These are phyloP conservation scores for Hirtodrosophila duncani DNA, from an alignment of 2,888 invertebrate species.

Conservation along the genomic window DNA sequence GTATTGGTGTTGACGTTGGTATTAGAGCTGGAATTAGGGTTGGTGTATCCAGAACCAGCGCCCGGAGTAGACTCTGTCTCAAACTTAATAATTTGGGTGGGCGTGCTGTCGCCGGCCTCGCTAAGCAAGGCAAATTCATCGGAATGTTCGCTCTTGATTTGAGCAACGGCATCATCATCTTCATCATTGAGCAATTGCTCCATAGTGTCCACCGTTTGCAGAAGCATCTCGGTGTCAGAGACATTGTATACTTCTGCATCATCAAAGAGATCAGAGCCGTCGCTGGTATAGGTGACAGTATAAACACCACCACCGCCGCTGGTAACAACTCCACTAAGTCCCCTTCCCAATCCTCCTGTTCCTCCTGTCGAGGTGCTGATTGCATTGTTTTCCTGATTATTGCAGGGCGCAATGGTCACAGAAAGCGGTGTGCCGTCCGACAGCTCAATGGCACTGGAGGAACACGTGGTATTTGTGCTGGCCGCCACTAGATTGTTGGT, in stretches of 20 bases:
- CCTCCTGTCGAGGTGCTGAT: slow-evolving; percentile 76
- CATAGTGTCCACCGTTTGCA: slow-evolving; percentile 83
- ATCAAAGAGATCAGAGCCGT: slow-evolving; percentile 81
- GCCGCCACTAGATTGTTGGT: slow-evolving; percentile 17
- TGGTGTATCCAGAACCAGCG: no score
- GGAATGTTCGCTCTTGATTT: slow-evolving; percentile 69
- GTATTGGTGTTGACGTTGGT: slow-evolving; percentile 65
- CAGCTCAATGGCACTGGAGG: slow-evolving; percentile 57
- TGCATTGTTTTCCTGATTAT: slow-evolving; percentile 58
- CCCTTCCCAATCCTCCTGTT: slow-evolving; percentile 2
- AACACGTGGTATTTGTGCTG: slow-evolving; percentile 36
- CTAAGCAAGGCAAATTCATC: slow-evolving; percentile 58
- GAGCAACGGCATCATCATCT: slow-evolving; percentile 75
- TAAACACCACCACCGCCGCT: slow-evolving; percentile 81
- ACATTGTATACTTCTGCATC: slow-evolving; percentile 89
- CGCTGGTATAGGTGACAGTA: slow-evolving; percentile 81
- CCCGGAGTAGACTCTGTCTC: slow-evolving; percentile 48
- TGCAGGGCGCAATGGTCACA: slow-evolving; percentile 76
- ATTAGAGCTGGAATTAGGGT: slow-evolving; percentile 20
- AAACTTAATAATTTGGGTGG: slow-evolving; percentile 53
- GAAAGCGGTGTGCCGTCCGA: slow-evolving; percentile 76
- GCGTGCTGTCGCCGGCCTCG: slow-evolving; percentile 33
- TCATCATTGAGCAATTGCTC: slow-evolving; percentile 84
- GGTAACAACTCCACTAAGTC: slow-evolving; percentile 29
- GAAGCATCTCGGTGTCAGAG: slow-evolving; percentile 83